These are phyloP conservation scores for Adoxophyes honmai DNA, from an alignment of 1,140 invertebrate species.

Conservation along the genomic window DNA sequence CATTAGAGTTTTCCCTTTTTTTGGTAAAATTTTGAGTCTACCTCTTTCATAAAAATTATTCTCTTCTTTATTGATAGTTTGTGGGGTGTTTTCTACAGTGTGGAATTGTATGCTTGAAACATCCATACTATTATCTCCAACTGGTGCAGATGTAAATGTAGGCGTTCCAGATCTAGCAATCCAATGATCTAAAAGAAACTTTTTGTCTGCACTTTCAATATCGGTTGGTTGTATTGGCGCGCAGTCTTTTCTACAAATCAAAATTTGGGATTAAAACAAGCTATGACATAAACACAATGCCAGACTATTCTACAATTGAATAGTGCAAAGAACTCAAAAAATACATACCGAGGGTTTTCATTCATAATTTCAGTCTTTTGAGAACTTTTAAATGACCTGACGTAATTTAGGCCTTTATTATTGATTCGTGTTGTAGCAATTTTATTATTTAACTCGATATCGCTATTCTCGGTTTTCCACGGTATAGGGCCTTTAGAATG, in stretches of 20 bases:
- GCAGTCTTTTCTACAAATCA: slow-evolving; percentile 38
- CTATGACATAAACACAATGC: too few relatives aligned
- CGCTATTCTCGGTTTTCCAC: slow-evolving; percentile 53
- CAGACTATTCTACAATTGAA: too few relatives aligned
- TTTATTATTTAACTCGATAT: slow-evolving; percentile 67
- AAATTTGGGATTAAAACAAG: too few relatives aligned
- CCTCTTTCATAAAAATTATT: slow-evolving; percentile 31
- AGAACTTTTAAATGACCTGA: slow-evolving; percentile 56
- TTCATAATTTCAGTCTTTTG: slow-evolving; percentile 32
- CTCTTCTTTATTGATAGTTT: slow-evolving; percentile 34
- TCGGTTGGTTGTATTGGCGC: slow-evolving; percentile 37
- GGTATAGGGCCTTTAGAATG: slow-evolving; percentile 75
- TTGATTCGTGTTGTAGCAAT: slow-evolving; percentile 24
- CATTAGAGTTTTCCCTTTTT: slow-evolving; percentile 67
- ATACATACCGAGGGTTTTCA: too few relatives aligned
- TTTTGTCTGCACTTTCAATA: slow-evolving; percentile 72
- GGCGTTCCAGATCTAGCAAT: slow-evolving; percentile 71
- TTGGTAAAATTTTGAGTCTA: slow-evolving; percentile 25
- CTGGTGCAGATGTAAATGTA: slow-evolving; percentile 67
- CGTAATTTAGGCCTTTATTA: slow-evolving; percentile 33
- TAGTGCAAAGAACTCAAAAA: too few relatives aligned
- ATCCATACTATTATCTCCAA: slow-evolving; percentile 61
- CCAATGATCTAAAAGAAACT: slow-evolving; percentile 74
- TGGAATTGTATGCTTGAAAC: slow-evolving; percentile 70
- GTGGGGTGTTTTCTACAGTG: slow-evolving; percentile 69